phyloP scores from a whole-genome alignment of 1,140 invertebrate genomes.

The Hypothenemus hampei region DNA sequence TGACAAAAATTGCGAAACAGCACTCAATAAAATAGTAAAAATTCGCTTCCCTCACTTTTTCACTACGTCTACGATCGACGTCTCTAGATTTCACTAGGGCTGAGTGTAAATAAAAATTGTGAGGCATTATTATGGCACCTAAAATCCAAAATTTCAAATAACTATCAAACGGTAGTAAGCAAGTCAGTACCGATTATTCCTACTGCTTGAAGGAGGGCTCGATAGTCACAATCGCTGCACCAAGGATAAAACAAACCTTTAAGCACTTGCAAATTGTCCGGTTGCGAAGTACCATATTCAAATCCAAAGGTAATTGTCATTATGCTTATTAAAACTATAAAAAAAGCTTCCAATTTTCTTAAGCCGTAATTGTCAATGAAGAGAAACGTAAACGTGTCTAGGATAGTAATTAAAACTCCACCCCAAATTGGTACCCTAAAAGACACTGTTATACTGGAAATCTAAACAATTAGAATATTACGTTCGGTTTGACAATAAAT shows the following conservation, averaged over 20 bases:
- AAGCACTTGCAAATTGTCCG: slow-evolving; percentile 65
- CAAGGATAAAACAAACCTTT: slow-evolving; percentile 81
- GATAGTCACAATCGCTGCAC: slow-evolving; percentile 64
- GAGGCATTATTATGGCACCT: slow-evolving; percentile 87
- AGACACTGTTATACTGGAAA: neutral
- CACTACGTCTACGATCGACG: slow-evolving; percentile 67
- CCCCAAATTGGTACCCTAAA: slow-evolving; percentile 78
- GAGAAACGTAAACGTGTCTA: slow-evolving; percentile 89
- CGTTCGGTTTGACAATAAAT: slow-evolving; percentile 76
- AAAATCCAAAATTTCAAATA: slow-evolving; percentile 11
- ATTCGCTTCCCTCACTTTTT: slow-evolving; percentile 78
- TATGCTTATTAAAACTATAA: slow-evolving; percentile 74
- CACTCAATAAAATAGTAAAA: slow-evolving; percentile 88
- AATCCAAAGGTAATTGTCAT: slow-evolving; percentile 91
- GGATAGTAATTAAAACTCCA: slow-evolving; percentile 84
- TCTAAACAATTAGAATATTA: neutral
- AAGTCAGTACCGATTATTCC: slow-evolving; percentile 66
- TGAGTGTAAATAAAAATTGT: slow-evolving; percentile 90
- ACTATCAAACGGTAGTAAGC: neutral
- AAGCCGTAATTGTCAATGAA: slow-evolving; percentile 88
- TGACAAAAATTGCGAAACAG: slow-evolving; percentile 73
- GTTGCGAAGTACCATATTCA: slow-evolving; percentile 71
- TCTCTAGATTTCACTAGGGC: slow-evolving; percentile 84
- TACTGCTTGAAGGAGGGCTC: slow-evolving; percentile 74
- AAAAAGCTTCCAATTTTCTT: slow-evolving; percentile 83